These are phyloP conservation scores for Drosophila emarginata DNA, from an alignment of 2,888 invertebrate genomes.

Conservation along the genomic window DNA sequence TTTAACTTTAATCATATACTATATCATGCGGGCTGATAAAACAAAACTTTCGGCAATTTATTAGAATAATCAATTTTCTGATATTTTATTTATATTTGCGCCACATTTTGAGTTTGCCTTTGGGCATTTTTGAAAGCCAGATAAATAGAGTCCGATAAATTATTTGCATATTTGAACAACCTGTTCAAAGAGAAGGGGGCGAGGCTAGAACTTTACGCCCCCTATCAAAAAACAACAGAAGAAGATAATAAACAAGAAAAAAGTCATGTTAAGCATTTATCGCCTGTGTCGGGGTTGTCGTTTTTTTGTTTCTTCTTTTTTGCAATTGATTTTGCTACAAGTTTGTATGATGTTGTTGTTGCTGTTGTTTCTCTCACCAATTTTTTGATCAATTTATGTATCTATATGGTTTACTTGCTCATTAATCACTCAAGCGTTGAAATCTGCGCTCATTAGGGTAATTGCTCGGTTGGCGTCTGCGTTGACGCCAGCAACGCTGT, in stretches of 20 bases:
- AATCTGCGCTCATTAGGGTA: conserved; percentile 6
- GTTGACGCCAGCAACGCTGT: conserved; percentile 62
- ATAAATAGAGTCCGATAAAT: conserved; percentile 15
- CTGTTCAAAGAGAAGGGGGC: conserved; percentile 35
- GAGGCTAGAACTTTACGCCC: conserved; percentile 32
- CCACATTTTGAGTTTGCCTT: conserved; percentile 14
- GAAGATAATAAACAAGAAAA: background rate
- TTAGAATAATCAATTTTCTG: conserved; percentile 13
- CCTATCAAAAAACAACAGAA: conserved; percentile 20
- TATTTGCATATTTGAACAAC: conserved; percentile 39
- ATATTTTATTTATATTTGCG: conserved; percentile 15
- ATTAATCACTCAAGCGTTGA: conserved; percentile 78
- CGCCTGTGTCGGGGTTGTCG: conserved; percentile 24
- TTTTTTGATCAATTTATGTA: conserved; percentile 59
- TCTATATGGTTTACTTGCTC: conserved; percentile 47
- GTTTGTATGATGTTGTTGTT: background rate
- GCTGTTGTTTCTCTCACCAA: conserved; percentile 17
- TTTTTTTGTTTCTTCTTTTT: background rate
- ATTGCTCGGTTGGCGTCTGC: conserved; percentile 34
- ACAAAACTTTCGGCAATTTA: conserved; percentile 34
- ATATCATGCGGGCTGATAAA: conserved; percentile 29
- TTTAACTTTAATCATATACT: background rate
- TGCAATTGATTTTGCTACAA: conserved; percentile 23
- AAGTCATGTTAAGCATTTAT: conserved; percentile 51
- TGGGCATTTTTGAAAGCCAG: conserved; percentile 17